These are phyloP conservation scores for Gymnocheta viridis DNA, from an alignment of 2,888 invertebrate genomes.

Conservation along the genomic window DNA sequence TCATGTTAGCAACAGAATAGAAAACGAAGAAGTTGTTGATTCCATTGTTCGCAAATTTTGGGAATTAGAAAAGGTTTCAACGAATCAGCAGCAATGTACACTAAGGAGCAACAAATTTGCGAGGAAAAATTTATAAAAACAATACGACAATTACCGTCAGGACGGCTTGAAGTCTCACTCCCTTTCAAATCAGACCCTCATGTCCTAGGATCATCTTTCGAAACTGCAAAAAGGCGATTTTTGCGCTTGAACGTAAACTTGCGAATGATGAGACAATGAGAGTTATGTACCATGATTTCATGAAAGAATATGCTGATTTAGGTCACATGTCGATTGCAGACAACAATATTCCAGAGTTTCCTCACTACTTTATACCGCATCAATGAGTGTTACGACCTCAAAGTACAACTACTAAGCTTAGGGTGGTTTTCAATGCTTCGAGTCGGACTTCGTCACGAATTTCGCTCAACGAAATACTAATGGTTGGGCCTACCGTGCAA, in stretches of 20 bases:
- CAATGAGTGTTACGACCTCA: slow-evolving; percentile 26
- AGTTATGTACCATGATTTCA: slow-evolving; percentile 31
- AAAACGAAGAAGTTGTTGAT: too few relatives aligned
- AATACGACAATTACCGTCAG: too few relatives aligned
- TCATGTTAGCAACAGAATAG: too few relatives aligned
- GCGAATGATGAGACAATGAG: not conserved
- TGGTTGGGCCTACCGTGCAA: slow-evolving; percentile 23
- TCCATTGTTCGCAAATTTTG: too few relatives aligned
- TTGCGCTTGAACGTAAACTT: slow-evolving; percentile 25
- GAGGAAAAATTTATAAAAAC: too few relatives aligned
- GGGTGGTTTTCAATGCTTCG: slow-evolving; percentile 12
- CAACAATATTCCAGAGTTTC: slow-evolving; percentile 13
- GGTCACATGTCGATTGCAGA: slow-evolving; percentile 57
- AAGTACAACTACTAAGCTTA: too few relatives aligned
- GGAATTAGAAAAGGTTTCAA: too few relatives aligned
- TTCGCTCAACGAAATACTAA: slow-evolving; percentile 59
- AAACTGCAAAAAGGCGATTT: slow-evolving; percentile 60
- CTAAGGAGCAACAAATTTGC: too few relatives aligned
- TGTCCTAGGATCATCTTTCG: not conserved
- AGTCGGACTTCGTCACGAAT: slow-evolving; percentile 25
- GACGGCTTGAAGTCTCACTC: too few relatives aligned
- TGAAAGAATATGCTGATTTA: slow-evolving; percentile 56
- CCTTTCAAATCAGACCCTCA: too few relatives aligned
- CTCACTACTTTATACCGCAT: slow-evolving; percentile 55
- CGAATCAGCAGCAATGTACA: too few relatives aligned